Base-by-base conservation (phyloP, 2,888 invertebrate species). In the Syrphus vitripennis region DNA sequence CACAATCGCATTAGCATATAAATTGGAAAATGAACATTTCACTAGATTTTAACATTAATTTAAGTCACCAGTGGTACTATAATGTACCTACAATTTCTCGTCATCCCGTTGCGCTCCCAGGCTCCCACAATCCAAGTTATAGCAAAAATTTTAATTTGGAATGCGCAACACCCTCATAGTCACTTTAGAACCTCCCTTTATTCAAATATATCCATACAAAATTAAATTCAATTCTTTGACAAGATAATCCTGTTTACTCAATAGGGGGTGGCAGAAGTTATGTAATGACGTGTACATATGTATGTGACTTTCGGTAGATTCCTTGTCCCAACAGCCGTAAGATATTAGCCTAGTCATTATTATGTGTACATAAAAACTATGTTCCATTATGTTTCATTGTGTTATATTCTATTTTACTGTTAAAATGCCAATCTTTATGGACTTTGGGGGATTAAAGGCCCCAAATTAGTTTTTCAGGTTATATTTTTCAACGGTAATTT, bases 161-260 rank as follows among this genome's bases (percentile, higher is more conserved):
- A 72, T 37, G n/a, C 57, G 70, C 37, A 71, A 6, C 65, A 63
- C 45, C 81, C 76, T 63, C 10, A 57, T 21, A 48, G 70, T 57
- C 19, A 45, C 45, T 42, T 19, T 26, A n/a, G 40, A n/a, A 37
- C 26, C 34, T 34, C 50, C 42, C n/a, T 16, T 21, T 34, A 50
- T 63, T 42, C 69, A 63, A 72, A 74, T 40, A n/a, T n/a, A 69
- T 81, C 77, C 45, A 78, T 82, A 74, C 72, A 84, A 84, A 84
- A 84, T 84, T 86, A 81, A 86, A 86, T 86, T 86, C 77, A 86
- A 86, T 81, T 82, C 82, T 82, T 82, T 86, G 86, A 86, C 86
- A 86, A 82, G 82, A 86, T 86, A 86, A 86, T 82, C 82, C 82
- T 81, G 77, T 82, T 82, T 82, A 19, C 26, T 72, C 59, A 12